Conservation (phyloP, 2,888 invertebrate species). For the Mayetiola destructor region DNA sequence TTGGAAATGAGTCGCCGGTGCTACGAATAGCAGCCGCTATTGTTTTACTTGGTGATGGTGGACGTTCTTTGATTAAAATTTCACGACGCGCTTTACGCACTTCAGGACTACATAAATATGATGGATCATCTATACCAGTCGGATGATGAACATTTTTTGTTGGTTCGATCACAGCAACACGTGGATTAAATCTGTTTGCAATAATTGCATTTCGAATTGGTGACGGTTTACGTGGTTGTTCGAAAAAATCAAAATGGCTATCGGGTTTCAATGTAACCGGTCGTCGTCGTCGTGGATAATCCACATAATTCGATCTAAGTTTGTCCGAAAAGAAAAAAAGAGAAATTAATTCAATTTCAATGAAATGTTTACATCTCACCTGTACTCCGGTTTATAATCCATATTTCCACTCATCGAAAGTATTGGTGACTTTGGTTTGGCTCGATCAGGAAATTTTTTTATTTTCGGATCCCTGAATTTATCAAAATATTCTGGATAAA, state of each 20-base stretch:
- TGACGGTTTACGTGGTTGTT: slow-evolving; percentile 13
- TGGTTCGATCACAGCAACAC: not conserved
- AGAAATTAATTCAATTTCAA: not conserved
- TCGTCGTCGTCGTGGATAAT: slow-evolving; percentile 32
- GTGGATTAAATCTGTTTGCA: slow-evolving; percentile 14
- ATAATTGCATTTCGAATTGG: not conserved
- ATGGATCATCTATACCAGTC: slow-evolving; percentile 18
- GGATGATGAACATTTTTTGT: not conserved
- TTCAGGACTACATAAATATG: slow-evolving; percentile 30
- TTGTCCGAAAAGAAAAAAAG: too few species aligned
- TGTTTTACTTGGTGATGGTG: slow-evolving; percentile 22
- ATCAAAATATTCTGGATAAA: slow-evolving; percentile 32
- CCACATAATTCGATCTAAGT: slow-evolving; percentile 27
- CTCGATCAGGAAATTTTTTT: slow-evolving; percentile 31
- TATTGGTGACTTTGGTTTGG: slow-evolving; percentile 31
- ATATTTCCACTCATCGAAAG: slow-evolving; percentile 32
- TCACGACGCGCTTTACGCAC: slow-evolving; percentile 27
- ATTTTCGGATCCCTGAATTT: slow-evolving; percentile 33
- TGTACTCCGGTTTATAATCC: slow-evolving; percentile 34
- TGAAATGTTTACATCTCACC: not conserved
- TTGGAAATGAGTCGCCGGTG: not conserved
- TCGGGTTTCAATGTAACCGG: slow-evolving; percentile 31
- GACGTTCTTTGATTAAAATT: slow-evolving; percentile 26
- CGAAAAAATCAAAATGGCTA: slow-evolving; percentile 30
- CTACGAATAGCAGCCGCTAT: not conserved